A percentile compares a stretch with the other conserved stretches of the same genome.
phyloP scores from a whole-genome alignment of 2,888 invertebrate genomes.

The Agrotis clavis region DNA sequence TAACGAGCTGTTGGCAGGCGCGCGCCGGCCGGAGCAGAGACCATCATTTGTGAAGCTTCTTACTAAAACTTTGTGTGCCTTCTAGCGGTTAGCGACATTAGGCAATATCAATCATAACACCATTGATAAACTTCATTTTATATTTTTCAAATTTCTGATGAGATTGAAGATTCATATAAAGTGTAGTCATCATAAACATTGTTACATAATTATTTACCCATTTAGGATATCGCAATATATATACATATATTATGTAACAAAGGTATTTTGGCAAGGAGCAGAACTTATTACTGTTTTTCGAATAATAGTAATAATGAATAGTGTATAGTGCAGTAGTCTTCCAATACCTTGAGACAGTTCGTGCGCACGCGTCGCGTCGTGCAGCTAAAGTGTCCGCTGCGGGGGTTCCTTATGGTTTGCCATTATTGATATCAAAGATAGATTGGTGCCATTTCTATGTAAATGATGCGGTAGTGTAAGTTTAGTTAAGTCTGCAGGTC shows the following conservation, averaged over 20 bases:
- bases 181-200: conserved; percentile 75
- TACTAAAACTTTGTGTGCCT: conserved; percentile 91
- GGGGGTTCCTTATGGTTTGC: conserved; percentile 90
- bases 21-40: conserved; percentile 66
- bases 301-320: conserved; percentile 85
- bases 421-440: conserved; percentile 91
- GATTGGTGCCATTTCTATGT: conserved; percentile 91
- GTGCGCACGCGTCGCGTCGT: conserved; percentile 72
- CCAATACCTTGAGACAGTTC: conserved; percentile 88
- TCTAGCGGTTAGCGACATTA: conserved; percentile 90
- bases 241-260: conserved; percentile 70
- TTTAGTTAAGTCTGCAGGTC: conserved; percentile 90
- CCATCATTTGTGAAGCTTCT: conserved; percentile 89
- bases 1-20: conserved; percentile 56
- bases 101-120: conserved; percentile 87
- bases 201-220: conserved; percentile 76
- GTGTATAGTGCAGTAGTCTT: conserved; percentile 90
- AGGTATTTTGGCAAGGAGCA: conserved; percentile 73
- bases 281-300: conserved; percentile 80
- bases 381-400: conserved; percentile 83
- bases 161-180: conserved; percentile 71
- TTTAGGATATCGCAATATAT: conserved; percentile 79
- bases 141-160: conserved; percentile 74
- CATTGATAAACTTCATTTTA: conserved; percentile 79
- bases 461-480: conserved; percentile 90